phyloP scores from a whole-genome alignment of 2,113 vertebrate genomes.

The Oncorhynchus nerka region DNA sequence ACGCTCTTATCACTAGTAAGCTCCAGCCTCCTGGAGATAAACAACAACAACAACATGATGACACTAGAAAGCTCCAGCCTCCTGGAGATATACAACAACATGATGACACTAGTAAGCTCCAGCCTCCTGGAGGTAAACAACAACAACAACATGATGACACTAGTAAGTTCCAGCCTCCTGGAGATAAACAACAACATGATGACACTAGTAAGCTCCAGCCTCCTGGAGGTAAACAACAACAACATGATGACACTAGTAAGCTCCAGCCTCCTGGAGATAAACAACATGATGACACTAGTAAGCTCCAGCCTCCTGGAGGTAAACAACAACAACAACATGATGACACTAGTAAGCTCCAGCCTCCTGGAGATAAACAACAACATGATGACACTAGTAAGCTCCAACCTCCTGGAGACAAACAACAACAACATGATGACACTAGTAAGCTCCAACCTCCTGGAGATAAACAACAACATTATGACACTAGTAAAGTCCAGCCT shows the following conservation, averaged over 20 bases:
- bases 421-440: neutral
- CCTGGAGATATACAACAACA: neutral
- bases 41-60: neutral
- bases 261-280: neutral
- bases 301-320: too few species aligned
- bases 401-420: too few species aligned
- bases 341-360: neutral
- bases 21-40: too few species aligned
- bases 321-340: neutral
- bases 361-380: neutral
- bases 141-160: neutral
- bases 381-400: too few species aligned
- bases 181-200: neutral
- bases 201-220: too few species aligned
- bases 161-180: neutral
- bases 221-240: too few species aligned
- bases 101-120: too few species aligned
- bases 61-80: neutral
- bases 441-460: neutral
- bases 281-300: neutral
- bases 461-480: neutral
- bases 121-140: too few species aligned
- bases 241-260: neutral
- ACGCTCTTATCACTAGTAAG: too few species aligned
- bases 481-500: too few species aligned